Evolutionary conservation across 2,888 invertebrate genomes (phyloP).

Genomic region (Agrochola litura): DNA sequence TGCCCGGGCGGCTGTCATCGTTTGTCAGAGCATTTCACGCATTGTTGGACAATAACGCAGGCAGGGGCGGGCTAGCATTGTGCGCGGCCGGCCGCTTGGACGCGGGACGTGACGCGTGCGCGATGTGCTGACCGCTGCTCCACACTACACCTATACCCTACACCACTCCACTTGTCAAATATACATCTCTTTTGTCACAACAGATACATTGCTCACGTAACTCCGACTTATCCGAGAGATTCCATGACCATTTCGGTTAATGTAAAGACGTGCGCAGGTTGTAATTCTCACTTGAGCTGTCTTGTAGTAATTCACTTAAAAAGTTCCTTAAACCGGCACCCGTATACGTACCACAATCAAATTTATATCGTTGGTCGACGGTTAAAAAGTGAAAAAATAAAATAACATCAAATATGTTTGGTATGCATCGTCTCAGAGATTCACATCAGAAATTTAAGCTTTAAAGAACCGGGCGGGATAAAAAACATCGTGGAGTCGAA

Average conservation of each 20-base stretch:
- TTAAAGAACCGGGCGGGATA: constrained; percentile 82
- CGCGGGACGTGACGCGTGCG: constrained; percentile 79
- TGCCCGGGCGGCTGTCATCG: constrained; percentile 89
- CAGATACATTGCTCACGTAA: constrained; percentile 53
- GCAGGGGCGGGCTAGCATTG: constrained; percentile 80
- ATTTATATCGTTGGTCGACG: constrained; percentile 80
- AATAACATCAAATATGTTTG: constrained; percentile 89
- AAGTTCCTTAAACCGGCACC: constrained; percentile 72
- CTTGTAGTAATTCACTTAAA: constrained; percentile 69
- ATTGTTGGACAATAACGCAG: constrained; percentile 90
- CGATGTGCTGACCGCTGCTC: constrained; percentile 63
- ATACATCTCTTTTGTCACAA: constrained; percentile 62
- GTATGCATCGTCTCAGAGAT: constrained; percentile 88
- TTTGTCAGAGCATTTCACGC: constrained; percentile 91
- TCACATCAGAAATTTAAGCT: constrained; percentile 89
- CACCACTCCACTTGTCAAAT: constrained; percentile 61
- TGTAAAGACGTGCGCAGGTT: constrained; percentile 57
- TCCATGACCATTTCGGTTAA: constrained; percentile 49
- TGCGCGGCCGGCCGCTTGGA: constrained; percentile 78
- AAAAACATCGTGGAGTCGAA: constrained; percentile 71
- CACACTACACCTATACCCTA: constrained; percentile 52
- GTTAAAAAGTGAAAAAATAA: constrained; percentile 79
- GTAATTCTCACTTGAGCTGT: constrained; percentile 79
- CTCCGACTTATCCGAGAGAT: constrained; percentile 59
- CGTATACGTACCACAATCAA: constrained; percentile 78